These are phyloP conservation scores for Ptiloglossa arizonensis DNA, from an alignment of 1,140 invertebrate species.

Conservation along the genomic window DNA sequence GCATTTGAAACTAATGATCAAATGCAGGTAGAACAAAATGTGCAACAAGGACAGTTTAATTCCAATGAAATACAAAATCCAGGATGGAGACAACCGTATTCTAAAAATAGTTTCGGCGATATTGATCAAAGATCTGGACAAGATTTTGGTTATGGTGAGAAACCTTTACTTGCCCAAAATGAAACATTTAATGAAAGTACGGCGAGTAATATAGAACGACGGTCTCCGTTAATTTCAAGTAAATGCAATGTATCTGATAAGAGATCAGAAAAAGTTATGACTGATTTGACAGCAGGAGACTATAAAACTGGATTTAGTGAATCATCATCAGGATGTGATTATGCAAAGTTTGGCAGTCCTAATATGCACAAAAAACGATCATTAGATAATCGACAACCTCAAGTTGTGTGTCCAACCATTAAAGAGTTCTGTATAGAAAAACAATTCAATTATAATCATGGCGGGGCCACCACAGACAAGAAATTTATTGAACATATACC, in stretches of 20 bases:
- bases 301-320: constrained; percentile 24
- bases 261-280: constrained; percentile 23
- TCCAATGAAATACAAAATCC: not conserved
- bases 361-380: constrained; percentile 35
- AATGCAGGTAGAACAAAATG: not conserved
- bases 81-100: constrained; percentile 12
- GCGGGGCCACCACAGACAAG: constrained; percentile 59
- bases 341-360: constrained; percentile 27
- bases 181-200: constrained; percentile 15
- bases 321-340: constrained; percentile 1
- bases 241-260: constrained; percentile 15
- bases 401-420: constrained; percentile 25
- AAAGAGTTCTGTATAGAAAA: constrained; percentile 74
- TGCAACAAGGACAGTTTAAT: constrained; percentile 7
- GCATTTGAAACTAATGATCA: not conserved
- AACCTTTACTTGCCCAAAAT: not conserved
- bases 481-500: constrained; percentile 68
- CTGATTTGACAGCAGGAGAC: constrained; percentile 13
- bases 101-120: constrained; percentile 29
- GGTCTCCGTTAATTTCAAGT: constrained; percentile 5
- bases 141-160: constrained; percentile 23
- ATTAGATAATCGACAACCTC: constrained; percentile 16
- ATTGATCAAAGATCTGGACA: constrained; percentile 4
- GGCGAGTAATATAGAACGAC: constrained; percentile 8
- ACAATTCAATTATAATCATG: constrained; percentile 81